A percentile compares a stretch with the other conserved stretches of the same genome.
Conservation (phyloP, 2,113 vertebrate genomes). For the Sylvietta virens region DNA sequence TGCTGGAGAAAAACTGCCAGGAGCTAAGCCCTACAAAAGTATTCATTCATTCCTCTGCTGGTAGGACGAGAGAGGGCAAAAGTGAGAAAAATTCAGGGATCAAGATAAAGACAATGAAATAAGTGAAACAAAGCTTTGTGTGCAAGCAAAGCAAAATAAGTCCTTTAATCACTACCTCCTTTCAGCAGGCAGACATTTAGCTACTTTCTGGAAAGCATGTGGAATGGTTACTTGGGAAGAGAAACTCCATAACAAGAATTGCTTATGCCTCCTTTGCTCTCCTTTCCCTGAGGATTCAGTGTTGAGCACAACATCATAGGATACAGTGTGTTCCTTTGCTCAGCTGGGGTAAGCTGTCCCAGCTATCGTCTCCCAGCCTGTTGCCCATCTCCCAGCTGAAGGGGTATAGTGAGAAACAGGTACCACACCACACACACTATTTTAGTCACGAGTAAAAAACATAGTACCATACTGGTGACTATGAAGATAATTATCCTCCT, state of each 20-base stretch:
- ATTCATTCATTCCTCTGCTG: neutral
- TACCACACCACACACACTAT: neutral
- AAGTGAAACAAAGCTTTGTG: neutral
- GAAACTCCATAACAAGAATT: neutral
- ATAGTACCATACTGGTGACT: neutral
- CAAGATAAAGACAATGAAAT: neutral
- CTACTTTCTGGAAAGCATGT: neutral
- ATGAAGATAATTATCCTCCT: neutral
- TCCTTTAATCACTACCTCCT: neutral
- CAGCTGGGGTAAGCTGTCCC: neutral
- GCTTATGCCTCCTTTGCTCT: rapidly evolving
- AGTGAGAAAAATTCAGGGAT: neutral
- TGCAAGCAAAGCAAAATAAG: neutral
- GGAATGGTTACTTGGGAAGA: neutral
- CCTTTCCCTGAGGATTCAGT: neutral
- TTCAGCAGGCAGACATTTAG: neutral
- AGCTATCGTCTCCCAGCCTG: neutral
- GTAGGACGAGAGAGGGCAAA: neutral
- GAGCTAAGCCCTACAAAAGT: neutral
- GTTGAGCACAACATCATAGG: neutral
- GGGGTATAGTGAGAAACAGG: neutral
- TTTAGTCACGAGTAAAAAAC: neutral
- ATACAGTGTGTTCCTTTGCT: too few relatives aligned
- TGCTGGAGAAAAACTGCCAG: neutral
- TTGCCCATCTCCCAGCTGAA: neutral